Evolutionary conservation across 1,140 invertebrate species (phyloP).

Genomic region (Lepidotrigona ventralis): DNA sequence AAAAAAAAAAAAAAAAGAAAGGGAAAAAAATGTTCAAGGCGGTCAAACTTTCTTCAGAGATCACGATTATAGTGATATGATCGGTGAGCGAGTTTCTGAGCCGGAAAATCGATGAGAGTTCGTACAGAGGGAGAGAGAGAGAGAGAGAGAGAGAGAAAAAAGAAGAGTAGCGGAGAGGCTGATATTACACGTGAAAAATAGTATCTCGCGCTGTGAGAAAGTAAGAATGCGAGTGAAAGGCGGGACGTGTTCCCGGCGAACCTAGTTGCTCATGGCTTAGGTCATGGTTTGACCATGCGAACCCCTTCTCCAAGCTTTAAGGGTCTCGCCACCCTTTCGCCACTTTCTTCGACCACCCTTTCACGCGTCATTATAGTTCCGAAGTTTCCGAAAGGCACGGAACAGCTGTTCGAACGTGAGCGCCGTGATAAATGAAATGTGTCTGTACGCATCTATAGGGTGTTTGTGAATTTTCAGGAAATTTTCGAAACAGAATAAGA

Average conservation of each 20-base stretch:
- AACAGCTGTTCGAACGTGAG: background rate
- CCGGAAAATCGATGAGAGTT: conserved; percentile 48
- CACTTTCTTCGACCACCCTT: conserved; percentile 12
- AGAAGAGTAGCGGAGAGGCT: conserved; percentile 11
- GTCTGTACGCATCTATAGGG: background rate
- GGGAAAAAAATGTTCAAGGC: conserved; percentile 28
- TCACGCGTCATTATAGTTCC: conserved; percentile 11
- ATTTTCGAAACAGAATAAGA: too few species aligned
- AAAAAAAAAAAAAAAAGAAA: conserved; percentile 23
- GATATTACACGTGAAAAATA: conserved; percentile 46
- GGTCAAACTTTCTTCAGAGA: conserved; percentile 47
- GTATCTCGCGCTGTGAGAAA: conserved; percentile 38
- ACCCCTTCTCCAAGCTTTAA: background rate
- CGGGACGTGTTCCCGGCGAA: conserved; percentile 15
- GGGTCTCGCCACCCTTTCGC: background rate
- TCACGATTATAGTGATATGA: conserved; percentile 50
- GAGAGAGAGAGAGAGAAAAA: background rate
- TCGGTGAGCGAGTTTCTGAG: conserved; percentile 48
- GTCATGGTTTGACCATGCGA: conserved; percentile 29
- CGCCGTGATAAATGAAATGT: background rate
- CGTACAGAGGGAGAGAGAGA: background rate
- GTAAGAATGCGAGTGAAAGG: conserved; percentile 38
- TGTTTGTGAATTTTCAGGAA: background rate
- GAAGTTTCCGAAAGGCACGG: conserved; percentile 10
- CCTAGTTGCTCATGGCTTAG: conserved; percentile 38